Base-by-base conservation (phyloP, 2,113 vertebrate species). In the Triplophysa tibetana region DNA sequence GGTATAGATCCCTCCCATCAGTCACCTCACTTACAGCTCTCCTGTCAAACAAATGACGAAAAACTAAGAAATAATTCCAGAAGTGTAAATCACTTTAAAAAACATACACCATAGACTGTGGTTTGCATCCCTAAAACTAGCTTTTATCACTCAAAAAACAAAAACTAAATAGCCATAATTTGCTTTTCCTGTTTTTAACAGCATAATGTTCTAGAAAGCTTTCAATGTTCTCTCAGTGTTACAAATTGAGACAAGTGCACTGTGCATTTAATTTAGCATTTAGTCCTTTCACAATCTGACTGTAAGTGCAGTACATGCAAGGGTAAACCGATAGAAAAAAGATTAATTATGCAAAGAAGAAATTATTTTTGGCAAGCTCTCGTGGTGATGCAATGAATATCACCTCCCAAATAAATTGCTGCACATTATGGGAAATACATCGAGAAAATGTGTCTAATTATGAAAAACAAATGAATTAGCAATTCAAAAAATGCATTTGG, bases 271-370 rank as follows among this genome's bases (percentile, higher is more conserved):
- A 65, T 54, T 64, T 62, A 77, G 62, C 61, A 52, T 23, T 45
- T 75, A 24, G 29, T 43, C 70, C 50, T 74, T 74, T 64, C 33
- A 52, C 16, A 77, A 54, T 52, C 62, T 77, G 75, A 77, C 45
- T 65, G 61, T 76, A 76, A 76, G 74, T 76, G 74, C 61, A 64
- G 62, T 65, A 77, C 66, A 63, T 70, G 73, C 58, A 4, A 62
- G 50, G 62, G 43, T 58, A 26, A 17, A 24, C 33, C 14, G 14
- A 60, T 70, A 64, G 66, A 62, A 70, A 67, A 56, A 50, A 70
- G 65, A 77, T 79, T 84, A 76, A 75, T 70, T 66, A 23, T 72
- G 43, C 63, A 83, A 52, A 58, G 58, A 60, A 50, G 56, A 79
- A 82, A 41, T 69, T 9, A 54, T 62, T 60, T 60, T 62, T 65